Base-by-base conservation (phyloP, 2,113 vertebrate genomes). In the Grus americana region DNA sequence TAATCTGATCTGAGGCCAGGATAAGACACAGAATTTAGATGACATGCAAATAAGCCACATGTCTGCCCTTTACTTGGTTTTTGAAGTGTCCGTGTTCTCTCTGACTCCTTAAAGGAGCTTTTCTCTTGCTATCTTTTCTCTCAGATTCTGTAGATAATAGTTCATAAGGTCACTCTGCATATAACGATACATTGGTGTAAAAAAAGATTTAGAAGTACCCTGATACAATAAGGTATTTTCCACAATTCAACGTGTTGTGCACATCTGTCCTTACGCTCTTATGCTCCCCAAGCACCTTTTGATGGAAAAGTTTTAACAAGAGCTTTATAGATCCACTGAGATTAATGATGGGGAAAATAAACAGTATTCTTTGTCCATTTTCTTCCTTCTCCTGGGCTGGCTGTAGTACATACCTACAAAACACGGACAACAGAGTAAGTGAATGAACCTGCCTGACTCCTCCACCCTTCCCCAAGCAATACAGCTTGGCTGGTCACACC, bases 111-210 rank as follows among this genome's bases (percentile, higher is more conserved):
- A 57, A 14, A 62, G 23, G 49, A 76, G 11, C 5, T 75, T 87
- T 88, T 52, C 44, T 24, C 9, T 44, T 75, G 11, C 18, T 46
- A 2, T 47, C 7, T 63, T 19, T 57, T 90, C 52, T 40, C 67
- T 93, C 32, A 81, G n/a, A 58, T 78, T 79, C 82, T 90, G 57
- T 21, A 30, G 36, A 3, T 32, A 76, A 6, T 9, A 79, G 12
- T 46, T 52, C 2, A 0, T 49, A 67, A 75, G 15, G 36, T 59
- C 32, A 68, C 20, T 47, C 44, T 72, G 19, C 26, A 24, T 66
- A 46, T 44, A 75, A 30, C 12, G 24, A 42, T 6, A 19, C 0
- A 0, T 6, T 75, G 29, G 11, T 54, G 16, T 27, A 72, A 92
- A 71, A 70, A 70, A 74, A 34, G 20, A 38, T 61, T 76, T 38